Conservation (phyloP, 2,888 invertebrate species). For the Andrena camellia region DNA sequence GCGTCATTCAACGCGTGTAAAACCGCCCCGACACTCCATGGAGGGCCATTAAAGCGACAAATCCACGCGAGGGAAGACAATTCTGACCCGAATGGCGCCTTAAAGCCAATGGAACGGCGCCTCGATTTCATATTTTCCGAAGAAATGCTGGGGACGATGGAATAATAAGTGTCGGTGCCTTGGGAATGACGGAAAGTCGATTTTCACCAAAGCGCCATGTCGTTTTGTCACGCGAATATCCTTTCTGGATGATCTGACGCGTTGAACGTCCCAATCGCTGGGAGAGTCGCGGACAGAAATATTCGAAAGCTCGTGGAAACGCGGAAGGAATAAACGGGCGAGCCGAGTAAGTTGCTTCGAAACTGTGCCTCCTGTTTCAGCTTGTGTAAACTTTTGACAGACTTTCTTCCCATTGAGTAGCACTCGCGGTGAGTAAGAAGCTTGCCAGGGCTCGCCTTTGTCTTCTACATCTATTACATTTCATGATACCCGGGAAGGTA, state of each 20-base stretch:
- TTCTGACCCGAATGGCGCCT: constrained; percentile 19
- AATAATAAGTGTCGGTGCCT: constrained; percentile 1
- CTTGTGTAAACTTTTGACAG: constrained; percentile 28
- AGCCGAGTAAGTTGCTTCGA: constrained; percentile 14
- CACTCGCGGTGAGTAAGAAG: neutral
- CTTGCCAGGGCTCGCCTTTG: constrained; percentile 4
- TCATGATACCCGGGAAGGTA: neutral
- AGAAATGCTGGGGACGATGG: neutral
- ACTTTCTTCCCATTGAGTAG: constrained; percentile 20
- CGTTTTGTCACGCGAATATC: neutral
- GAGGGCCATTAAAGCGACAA: constrained; percentile 26
- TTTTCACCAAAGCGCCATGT: neutral
- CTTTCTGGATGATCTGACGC: neutral
- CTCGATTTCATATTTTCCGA: constrained; percentile 12
- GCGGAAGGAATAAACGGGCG: constrained; percentile 28
- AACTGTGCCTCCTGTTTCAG: constrained; percentile 11
- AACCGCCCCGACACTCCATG: constrained; percentile 12
- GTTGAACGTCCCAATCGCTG: constrained; percentile 16
- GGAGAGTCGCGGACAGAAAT: constrained; percentile 9
- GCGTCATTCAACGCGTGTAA: constrained; percentile 26
- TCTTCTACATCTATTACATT: constrained; percentile 17
- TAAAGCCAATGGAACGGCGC: constrained; percentile 15
- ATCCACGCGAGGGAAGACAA: constrained; percentile 18
- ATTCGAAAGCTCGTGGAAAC: constrained; percentile 17
- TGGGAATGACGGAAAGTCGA: constrained; percentile 11